A percentile compares a stretch with the other conserved stretches of the same genome.
phyloP scores from a whole-genome alignment of 2,113 vertebrate genomes.

The Anarhynchus alexandrinus region DNA sequence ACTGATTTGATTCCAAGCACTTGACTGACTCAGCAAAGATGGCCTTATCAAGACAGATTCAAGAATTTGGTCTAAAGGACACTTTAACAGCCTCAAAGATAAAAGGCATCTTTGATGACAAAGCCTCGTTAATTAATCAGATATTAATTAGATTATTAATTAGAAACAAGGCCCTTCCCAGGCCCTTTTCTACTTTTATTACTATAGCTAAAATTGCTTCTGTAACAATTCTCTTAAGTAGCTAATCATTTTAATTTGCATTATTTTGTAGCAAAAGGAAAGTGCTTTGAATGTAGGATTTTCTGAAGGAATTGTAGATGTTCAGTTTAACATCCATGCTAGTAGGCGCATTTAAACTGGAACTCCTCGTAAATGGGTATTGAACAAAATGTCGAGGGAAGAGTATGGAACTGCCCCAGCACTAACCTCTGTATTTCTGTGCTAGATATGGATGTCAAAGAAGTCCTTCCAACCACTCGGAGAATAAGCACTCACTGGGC shows the following conservation, averaged over 20 bases:
- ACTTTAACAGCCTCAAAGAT: slow-evolving; percentile 28
- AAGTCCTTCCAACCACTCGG: neutral
- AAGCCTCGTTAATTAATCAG: slow-evolving; percentile 47
- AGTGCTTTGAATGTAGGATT: neutral
- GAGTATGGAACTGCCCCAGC: neutral
- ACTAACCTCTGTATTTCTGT: neutral
- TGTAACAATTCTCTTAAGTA: neutral
- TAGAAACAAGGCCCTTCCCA: slow-evolving; percentile 11
- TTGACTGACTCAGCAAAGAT: slow-evolving; percentile 40
- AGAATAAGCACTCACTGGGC: neutral
- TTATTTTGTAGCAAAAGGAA: slow-evolving; percentile 1
- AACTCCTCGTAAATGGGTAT: neutral
- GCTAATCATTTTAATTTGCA: slow-evolving; percentile 40
- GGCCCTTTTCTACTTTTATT: slow-evolving; percentile 8
- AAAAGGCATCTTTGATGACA: slow-evolving; percentile 46
- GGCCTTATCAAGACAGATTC: slow-evolving; percentile 24
- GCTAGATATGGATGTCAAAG: neutral
- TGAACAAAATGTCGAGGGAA: neutral
- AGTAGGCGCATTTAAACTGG: neutral
- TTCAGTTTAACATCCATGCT: neutral
- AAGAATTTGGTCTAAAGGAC: slow-evolving; percentile 15
- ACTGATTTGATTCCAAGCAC: slow-evolving; percentile 11
- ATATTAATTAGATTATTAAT: slow-evolving; percentile 55
- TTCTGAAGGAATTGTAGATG: neutral
- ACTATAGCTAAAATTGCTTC: slow-evolving; percentile 23